Evolutionary conservation across 30 jellyfish, hydroid and myxozoan genomes (phyloP), one percentile per base, ranked within the genome.

Genomic region (Aurelia aurita): DNA sequence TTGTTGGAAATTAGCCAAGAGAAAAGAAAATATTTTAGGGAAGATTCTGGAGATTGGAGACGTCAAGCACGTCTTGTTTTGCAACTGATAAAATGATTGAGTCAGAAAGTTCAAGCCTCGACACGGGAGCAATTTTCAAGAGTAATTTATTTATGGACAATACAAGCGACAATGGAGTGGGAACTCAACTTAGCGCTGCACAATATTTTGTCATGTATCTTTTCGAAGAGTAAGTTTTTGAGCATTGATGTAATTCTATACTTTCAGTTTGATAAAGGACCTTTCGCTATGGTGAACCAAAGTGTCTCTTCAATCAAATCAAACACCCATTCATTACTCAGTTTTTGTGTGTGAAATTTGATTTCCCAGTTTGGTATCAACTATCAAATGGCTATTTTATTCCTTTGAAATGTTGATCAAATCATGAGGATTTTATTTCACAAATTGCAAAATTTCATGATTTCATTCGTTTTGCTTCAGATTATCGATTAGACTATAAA

Each of bases 131-230:
- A 19, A 2, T 49, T 21, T 29, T 58, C 53, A 83, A 71, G 46
- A 31, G 67, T 16, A 62, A 59, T 49, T 55, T 83, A 23, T 71
- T 83, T 21, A 46, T 75, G 31, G 93, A 83, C 3, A 35, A 21
- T 22, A 0, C 80, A 14, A 60, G 74, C 31, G 31, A 75, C 35
- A 61, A 71, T 58, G 87, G 93, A 15, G 72, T 83, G 25, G 93
- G 87, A 28, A 83, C 87, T 16, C 93, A 83, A 44, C 63, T 89
- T 18, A 90, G 91, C 66, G 90, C 89, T 3, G 97, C 96, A 4
- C 91, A 84, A 43, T 84, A 79, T 51, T 90, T 90, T 65, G 97
- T 84, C 84, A 90, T 90, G 97, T 84, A 80, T 70, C 67, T 90
- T 22, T 90, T 90, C 43, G 97, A 90, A 20, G 88, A 86, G 96